phyloP scores from a whole-genome alignment of 2,797 vertebrate species.

The Tapera naevia region DNA sequence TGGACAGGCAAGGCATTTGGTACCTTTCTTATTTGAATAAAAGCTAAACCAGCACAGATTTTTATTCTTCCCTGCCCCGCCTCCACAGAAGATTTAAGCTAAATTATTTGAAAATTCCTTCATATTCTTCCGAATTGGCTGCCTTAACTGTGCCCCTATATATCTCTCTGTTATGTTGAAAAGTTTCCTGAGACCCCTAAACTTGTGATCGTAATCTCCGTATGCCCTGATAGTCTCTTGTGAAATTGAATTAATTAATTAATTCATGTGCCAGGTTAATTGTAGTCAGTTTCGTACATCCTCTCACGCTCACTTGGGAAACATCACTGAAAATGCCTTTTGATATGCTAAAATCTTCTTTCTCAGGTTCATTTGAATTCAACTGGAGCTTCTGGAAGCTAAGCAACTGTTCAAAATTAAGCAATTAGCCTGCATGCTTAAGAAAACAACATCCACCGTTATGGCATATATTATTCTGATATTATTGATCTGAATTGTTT shows the following conservation, averaged over 20 bases:
- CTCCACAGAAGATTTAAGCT: neutral
- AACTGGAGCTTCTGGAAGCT: neutral
- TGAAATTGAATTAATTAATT: neutral
- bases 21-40: neutral
- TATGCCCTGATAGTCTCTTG: neutral
- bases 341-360: constrained; percentile 41
- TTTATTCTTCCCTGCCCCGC: neutral
- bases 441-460: neutral
- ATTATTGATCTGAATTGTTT: neutral
- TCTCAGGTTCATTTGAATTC: constrained; percentile 45
- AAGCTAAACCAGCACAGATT: neutral
- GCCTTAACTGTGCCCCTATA: neutral
- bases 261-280: constrained; percentile 7
- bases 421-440: neutral
- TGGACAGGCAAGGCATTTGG: neutral
- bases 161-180: neutral
- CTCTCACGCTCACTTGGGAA: neutral
- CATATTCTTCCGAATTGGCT: neutral
- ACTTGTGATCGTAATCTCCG: neutral
- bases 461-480: neutral
- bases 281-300: neutral
- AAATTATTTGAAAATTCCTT: neutral
- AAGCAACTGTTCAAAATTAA: constrained; percentile 42
- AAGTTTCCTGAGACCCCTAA: neutral
- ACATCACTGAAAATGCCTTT: constrained; percentile 19